Evolutionary conservation across 2,797 vertebrate species (phyloP).

Genomic region (Gallinago nigripennis): DNA sequence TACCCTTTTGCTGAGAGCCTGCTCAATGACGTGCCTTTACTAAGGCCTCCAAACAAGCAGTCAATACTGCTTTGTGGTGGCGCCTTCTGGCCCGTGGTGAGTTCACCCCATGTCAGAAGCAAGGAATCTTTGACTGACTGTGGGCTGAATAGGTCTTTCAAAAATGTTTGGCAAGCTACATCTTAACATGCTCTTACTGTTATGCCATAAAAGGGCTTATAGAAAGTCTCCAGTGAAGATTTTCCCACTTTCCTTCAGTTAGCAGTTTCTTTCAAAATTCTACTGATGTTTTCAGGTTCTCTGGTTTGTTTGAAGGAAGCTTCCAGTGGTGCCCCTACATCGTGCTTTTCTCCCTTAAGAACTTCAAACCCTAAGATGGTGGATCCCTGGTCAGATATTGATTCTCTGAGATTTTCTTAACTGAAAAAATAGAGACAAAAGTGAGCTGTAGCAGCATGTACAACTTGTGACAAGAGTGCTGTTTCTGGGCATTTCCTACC

Average conservation of each 20-base stretch:
- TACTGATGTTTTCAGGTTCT: background rate
- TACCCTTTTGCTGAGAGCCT: background rate
- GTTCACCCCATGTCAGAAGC: background rate
- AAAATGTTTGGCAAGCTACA: background rate
- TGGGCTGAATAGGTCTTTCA: constrained; percentile 22
- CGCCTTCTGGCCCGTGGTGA: background rate
- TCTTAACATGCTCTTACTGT: background rate
- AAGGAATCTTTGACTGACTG: background rate
- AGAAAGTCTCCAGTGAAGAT: background rate
- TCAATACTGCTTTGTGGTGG: background rate
- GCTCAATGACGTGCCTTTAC: rapidly evolving
- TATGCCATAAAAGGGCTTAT: background rate
- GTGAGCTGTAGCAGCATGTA: background rate
- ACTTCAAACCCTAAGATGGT: background rate
- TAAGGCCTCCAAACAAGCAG: background rate
- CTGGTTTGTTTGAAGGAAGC: background rate
- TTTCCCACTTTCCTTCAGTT: background rate
- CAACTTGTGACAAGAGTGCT: background rate
- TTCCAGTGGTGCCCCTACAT: background rate
- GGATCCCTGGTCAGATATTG: background rate
- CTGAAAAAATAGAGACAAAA: background rate
- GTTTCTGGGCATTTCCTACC: background rate
- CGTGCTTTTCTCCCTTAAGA: background rate
- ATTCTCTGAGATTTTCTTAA: background rate
- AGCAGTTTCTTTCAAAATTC: background rate